Conservation (phyloP, 2,888 invertebrate species). For the Philereme vetulata region DNA sequence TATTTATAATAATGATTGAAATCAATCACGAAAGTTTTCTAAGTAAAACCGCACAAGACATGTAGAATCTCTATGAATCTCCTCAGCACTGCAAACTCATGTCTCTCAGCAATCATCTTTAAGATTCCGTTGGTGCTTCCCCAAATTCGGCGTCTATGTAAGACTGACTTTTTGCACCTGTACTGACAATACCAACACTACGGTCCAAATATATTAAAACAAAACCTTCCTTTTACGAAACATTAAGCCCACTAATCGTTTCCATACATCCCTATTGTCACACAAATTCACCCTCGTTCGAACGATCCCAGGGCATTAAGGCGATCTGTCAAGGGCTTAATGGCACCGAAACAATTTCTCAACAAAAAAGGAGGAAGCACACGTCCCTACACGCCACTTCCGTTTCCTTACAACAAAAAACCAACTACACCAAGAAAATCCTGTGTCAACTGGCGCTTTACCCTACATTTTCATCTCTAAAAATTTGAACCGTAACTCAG, state of each 20-base stretch:
- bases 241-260: slow-evolving; percentile 36
- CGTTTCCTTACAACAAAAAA: slow-evolving; percentile 75
- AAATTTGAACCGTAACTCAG: slow-evolving; percentile 31
- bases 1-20: too few relatives aligned
- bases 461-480: slow-evolving; percentile 45
- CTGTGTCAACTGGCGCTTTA: slow-evolving; percentile 59
- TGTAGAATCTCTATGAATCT: too few relatives aligned
- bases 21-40: too few relatives aligned
- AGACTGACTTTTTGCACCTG: not conserved
- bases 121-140: too few relatives aligned
- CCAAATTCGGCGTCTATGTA: too few relatives aligned
- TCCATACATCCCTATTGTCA: slow-evolving; percentile 58
- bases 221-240: slow-evolving; percentile 21
- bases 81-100: too few relatives aligned
- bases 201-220: slow-evolving; percentile 10
- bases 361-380: slow-evolving; percentile 81
- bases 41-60: too few relatives aligned
- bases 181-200: not conserved
- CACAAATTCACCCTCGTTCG: slow-evolving; percentile 58
- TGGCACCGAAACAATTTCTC: slow-evolving; percentile 82
- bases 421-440: slow-evolving; percentile 74
- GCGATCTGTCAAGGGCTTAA: slow-evolving; percentile 83
- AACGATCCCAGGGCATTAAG: slow-evolving; percentile 74
- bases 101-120: too few relatives aligned
- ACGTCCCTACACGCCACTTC: slow-evolving; percentile 77